Evolutionary conservation across 2,888 invertebrate genomes (phyloP).

Genomic region (Folsomia manolachei): DNA sequence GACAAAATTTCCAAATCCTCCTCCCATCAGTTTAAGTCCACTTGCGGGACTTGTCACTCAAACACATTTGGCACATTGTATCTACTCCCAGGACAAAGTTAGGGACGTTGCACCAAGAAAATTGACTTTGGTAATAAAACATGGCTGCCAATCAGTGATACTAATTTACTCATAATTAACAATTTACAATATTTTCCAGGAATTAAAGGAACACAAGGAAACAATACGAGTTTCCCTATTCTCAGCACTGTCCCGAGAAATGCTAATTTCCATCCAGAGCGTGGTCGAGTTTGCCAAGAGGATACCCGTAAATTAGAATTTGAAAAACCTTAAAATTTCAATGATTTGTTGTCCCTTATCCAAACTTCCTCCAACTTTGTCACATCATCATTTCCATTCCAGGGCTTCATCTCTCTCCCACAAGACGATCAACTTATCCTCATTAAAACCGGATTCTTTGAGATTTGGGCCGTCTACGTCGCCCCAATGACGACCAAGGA

Average conservation of each 20-base stretch:
- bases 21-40: conserved; percentile 40
- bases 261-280: conserved; percentile 86
- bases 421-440: conserved; percentile 96
- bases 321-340: too few relatives aligned
- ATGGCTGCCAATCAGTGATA: neutral
- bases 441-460: conserved; percentile 94
- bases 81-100: conserved; percentile 75
- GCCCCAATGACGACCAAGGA: conserved; percentile 67
- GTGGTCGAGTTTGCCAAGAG: conserved; percentile 95
- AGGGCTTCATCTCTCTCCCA: conserved; percentile 76
- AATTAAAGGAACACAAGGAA: conserved; percentile 60
- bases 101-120: conserved; percentile 49
- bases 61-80: conserved; percentile 84
- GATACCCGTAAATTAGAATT: conserved; percentile 66
- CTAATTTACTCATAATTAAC: conserved; percentile 4
- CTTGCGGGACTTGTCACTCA: conserved; percentile 49
- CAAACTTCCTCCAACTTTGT: too few relatives aligned
- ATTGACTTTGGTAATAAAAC: conserved; percentile 41
- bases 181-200: conserved; percentile 26
- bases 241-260: conserved; percentile 79
- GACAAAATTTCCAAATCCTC: conserved; percentile 19
- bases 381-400: neutral
- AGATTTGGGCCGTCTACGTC: conserved; percentile 88
- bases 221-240: conserved; percentile 77
- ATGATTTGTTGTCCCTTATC: too few relatives aligned